Evolutionary conservation across 2,888 invertebrate species (phyloP), one percentile per base, ranked within the genome.

Genomic region (Synanthedon formicaeformis): DNA sequence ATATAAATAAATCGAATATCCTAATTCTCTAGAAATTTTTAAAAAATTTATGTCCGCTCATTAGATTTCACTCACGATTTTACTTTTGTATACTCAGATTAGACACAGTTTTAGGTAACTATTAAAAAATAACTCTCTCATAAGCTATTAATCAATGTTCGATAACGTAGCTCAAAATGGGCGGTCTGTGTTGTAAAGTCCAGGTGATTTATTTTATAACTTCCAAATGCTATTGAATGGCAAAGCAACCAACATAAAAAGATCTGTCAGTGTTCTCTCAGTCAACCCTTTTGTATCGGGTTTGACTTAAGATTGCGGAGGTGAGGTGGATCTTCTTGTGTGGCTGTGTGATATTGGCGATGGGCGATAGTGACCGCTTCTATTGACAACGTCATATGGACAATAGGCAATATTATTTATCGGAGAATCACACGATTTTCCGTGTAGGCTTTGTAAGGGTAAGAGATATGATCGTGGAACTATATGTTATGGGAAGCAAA

Each of bases 131-230:
- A 76, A 67, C 69, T 73, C 73, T 75, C 75, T 78, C 77, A 73
- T 64, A 76, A 63, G 67, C 78, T 80, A 85, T 85, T 75, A 82
- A 82, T 85, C 84, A 85, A 80, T 69, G 69, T 80, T 81, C 77
- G 82, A 84, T 84, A 84, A 81, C 67, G 63, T 66, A 66, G 65
- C 66, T 75, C 79, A 66, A 69, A 80, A 81, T 82, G 81, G 83
- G 81, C 78, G 80, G 81, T 73, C 81, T 69, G 59, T 73, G 68
- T 73, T 73, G 71, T 73, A 71, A 69, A 59, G 45, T 23, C 65
- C 70, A 66, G 69, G 74, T 81, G 76, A 84, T 82, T 83, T 82
- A 81, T 82, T 75, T 75, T 67, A 73, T 74, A 73, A 69, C 69
- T 34, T 71, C 65, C 66, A 61, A 67, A 67, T 66, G 58, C 61